These are phyloP conservation scores for Ips typographus DNA, from an alignment of 1,140 invertebrate genomes.

Conservation along the genomic window DNA sequence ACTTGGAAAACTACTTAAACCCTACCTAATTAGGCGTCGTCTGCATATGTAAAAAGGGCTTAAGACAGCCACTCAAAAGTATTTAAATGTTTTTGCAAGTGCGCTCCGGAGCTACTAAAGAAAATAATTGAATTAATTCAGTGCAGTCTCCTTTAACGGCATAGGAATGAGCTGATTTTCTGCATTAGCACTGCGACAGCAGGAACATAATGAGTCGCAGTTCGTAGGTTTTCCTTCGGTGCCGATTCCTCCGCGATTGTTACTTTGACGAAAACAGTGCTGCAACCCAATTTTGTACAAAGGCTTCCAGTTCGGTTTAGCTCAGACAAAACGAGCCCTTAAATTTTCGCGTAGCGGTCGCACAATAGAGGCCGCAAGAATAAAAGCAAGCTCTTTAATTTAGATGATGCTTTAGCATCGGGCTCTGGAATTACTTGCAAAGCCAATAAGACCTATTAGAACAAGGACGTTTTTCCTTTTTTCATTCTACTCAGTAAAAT, in stretches of 20 bases:
- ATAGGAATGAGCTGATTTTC: no score
- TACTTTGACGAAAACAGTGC: not conserved
- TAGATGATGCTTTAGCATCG: no score
- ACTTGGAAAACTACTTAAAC: constrained; percentile 15
- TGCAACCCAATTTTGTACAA: not conserved
- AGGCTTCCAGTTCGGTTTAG: constrained; percentile 14
- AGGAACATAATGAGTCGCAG: no score
- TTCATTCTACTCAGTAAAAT: no score
- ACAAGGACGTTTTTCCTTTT: no score
- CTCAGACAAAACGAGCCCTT: constrained; percentile 22
- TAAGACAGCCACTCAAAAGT: constrained; percentile 11
- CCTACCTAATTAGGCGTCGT: constrained; percentile 14
- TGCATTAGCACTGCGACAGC: no score
- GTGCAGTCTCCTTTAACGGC: no score
- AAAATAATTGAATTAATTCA: constrained; percentile 7
- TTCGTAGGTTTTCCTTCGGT: no score
- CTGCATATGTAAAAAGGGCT: constrained; percentile 17
- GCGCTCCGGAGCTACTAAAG: not conserved
- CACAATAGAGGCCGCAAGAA: constrained; percentile 19
- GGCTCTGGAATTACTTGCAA: no score
- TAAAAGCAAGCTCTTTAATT: not conserved
- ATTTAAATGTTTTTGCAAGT: constrained; percentile 17
- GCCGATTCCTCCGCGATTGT: not conserved
- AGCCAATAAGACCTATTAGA: no score
- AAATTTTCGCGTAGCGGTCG: constrained; percentile 11